phyloP scores from a whole-genome alignment of 1,140 invertebrate species.

The Drosophila lowei region DNA sequence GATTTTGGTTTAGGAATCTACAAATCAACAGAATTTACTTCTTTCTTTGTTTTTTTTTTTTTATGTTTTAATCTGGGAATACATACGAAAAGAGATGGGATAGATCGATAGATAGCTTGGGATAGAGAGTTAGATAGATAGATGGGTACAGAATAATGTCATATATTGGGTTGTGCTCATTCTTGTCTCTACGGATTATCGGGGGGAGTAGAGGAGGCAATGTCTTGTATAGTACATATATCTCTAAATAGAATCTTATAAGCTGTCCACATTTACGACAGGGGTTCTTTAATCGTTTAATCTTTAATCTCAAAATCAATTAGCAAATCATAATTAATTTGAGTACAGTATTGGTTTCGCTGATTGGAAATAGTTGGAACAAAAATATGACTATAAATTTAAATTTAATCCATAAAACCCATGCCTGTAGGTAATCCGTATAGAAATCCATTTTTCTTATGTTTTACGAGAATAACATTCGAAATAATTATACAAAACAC shows the following conservation, averaged over 20 bases:
- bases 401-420: no score
- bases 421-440: no score
- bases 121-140: conserved; percentile 11
- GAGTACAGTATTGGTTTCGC: no score
- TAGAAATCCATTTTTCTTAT: no score
- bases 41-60: background rate
- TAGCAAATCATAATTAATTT: conserved; percentile 1
- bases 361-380: no score
- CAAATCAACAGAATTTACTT: conserved; percentile 7
- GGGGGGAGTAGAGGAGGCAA: no score
- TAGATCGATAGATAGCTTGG: conserved; percentile 9
- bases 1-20: background rate
- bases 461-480: no score
- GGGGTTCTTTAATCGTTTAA: conserved; percentile 1
- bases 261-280: conserved; percentile 15
- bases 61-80: background rate
- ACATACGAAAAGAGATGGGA: conserved; percentile 1
- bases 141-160: conserved; percentile 2
- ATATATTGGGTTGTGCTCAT: background rate
- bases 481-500: no score
- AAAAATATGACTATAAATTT: no score
- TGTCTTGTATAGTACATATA: no score
- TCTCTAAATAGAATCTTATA: conserved; percentile 9
- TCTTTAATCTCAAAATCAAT: conserved; percentile 1
- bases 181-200: conserved; percentile 1